A percentile compares a stretch with the other conserved stretches of the same genome.
Conservation (phyloP, 2,888 invertebrate genomes). For the Rhagonycha lutea region DNA sequence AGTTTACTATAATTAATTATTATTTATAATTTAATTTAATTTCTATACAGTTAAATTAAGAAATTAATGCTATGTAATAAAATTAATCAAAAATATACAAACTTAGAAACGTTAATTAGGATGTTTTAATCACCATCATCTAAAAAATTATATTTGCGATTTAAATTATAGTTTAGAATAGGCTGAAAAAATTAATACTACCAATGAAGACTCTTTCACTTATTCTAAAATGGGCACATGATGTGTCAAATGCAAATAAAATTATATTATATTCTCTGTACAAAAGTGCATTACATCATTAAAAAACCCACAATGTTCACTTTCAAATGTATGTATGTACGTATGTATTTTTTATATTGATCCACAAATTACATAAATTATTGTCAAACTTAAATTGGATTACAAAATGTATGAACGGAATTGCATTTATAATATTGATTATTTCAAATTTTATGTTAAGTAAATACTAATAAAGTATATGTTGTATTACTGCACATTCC, state of each 20-base stretch:
- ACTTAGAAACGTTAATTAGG: background rate
- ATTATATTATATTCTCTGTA: background rate
- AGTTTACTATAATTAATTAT: background rate
- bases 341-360: background rate
- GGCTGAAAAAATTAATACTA: background rate
- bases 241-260: background rate
- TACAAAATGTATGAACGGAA: background rate
- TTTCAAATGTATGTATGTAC: background rate
- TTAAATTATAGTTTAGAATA: background rate
- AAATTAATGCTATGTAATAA: background rate
- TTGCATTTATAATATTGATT: background rate
- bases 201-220: background rate
- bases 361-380: too few species aligned
- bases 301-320: background rate
- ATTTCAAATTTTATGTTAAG: too few species aligned
- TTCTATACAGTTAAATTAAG: background rate
- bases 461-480: too few species aligned
- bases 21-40: background rate
- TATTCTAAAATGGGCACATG: background rate
- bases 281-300: background rate
- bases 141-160: background rate
- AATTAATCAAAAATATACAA: background rate
- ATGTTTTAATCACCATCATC: background rate
- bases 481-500: too few species aligned
- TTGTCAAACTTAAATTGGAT: background rate